Conservation (phyloP, 2,113 vertebrate species). For the Maccullochella peelii region DNA sequence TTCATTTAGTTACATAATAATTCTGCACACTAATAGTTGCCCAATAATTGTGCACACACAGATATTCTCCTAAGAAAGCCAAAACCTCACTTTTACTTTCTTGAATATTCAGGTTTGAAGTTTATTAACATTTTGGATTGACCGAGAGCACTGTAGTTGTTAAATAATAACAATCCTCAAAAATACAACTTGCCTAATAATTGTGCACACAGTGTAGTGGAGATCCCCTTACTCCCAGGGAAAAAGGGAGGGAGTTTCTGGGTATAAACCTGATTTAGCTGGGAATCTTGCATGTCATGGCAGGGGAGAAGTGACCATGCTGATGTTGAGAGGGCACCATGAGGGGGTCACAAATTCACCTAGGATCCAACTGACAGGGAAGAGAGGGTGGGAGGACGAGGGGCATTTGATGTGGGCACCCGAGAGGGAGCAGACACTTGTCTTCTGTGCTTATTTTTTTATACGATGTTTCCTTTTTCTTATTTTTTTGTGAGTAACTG, state of each 20-base stretch:
- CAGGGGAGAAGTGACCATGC: constrained; percentile 16
- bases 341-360: constrained; percentile 6
- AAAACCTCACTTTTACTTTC: no score
- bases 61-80: no score
- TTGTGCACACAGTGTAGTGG: no score
- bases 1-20: no score
- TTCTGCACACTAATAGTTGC: no score
- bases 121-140: no score
- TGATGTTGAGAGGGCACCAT: constrained; percentile 11
- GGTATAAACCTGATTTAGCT: constrained; percentile 25
- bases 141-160: no score
- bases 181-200: no score
- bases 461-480: background rate
- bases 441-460: background rate
- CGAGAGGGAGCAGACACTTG: background rate
- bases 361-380: background rate
- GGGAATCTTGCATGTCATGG: background rate
- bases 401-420: background rate
- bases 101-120: no score
- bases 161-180: no score
- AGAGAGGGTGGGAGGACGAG: background rate
- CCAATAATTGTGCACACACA: no score
- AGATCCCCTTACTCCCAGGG: no score
- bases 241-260: background rate
- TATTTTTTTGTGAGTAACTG: background rate